phyloP scores from a whole-genome alignment of 2,888 invertebrate genomes.

The Trachelus iudaicus region DNA sequence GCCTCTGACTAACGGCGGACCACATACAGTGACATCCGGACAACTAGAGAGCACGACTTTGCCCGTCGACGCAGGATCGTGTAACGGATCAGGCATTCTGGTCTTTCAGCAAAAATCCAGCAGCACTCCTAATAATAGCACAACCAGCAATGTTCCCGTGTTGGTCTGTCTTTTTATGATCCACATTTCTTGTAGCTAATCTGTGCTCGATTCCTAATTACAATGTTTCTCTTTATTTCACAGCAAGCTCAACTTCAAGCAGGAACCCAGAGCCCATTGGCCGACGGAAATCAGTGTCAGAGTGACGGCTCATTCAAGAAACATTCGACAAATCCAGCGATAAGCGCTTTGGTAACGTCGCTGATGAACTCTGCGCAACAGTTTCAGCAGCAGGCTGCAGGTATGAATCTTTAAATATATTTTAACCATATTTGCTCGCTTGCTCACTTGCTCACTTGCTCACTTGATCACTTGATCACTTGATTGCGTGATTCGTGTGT shows the following conservation, averaged over 20 bases:
- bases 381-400: constrained; percentile 75
- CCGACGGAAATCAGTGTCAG: constrained; percentile 61
- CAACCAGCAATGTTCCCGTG: constrained; percentile 74
- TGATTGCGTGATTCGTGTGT: too few species aligned
- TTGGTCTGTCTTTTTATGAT: constrained; percentile 54
- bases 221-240: constrained; percentile 25
- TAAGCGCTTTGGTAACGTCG: constrained; percentile 82
- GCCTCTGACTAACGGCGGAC: constrained; percentile 50
- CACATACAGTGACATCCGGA: constrained; percentile 44
- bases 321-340: constrained; percentile 73
- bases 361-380: constrained; percentile 86
- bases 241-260: constrained; percentile 79
- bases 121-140: constrained; percentile 63
- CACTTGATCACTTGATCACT: too few species aligned
- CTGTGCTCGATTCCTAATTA: too few species aligned
- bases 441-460: too few species aligned
- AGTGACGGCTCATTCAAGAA: constrained; percentile 69
- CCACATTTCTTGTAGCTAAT: too few species aligned
- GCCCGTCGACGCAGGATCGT: constrained; percentile 60
- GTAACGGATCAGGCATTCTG: constrained; percentile 64
- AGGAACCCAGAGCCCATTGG: constrained; percentile 38
- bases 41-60: constrained; percentile 51
- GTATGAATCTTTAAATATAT: constrained; percentile 50
- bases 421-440: not conserved
- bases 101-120: constrained; percentile 67